These are phyloP conservation scores for Drosophila nannoptera DNA, from an alignment of 1,140 invertebrate species.

Conservation along the genomic window DNA sequence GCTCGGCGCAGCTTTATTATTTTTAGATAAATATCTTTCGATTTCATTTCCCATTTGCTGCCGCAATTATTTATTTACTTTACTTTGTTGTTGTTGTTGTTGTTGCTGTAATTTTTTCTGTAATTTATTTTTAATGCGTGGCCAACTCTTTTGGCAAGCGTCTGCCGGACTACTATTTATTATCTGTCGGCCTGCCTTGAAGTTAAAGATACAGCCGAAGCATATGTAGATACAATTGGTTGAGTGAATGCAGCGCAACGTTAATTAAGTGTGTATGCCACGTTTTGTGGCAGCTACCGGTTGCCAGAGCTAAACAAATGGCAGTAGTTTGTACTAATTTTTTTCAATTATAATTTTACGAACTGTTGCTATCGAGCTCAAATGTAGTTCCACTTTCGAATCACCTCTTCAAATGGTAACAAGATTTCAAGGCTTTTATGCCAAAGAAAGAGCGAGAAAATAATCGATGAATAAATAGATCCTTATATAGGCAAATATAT, in stretches of 20 bases:
- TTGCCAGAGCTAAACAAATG: not conserved
- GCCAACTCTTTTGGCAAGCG: slow-evolving; percentile 46
- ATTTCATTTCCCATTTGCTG: slow-evolving; percentile 45
- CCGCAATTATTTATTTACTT: slow-evolving; percentile 71
- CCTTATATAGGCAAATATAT: too few relatives aligned
- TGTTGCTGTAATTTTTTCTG: slow-evolving; percentile 1
- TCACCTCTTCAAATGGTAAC: too few relatives aligned
- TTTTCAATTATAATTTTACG: slow-evolving; percentile 1
- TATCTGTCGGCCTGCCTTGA: slow-evolving; percentile 39
- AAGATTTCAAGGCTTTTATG: too few relatives aligned
- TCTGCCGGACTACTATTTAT: slow-evolving; percentile 52
- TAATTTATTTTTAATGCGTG: slow-evolving; percentile 67
- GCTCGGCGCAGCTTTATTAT: slow-evolving; percentile 61
- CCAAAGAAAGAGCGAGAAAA: too few relatives aligned
- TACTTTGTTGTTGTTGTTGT: slow-evolving; percentile 17
- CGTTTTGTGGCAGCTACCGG: slow-evolving; percentile 9
- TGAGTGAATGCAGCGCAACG: not conserved
- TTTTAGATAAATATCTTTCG: slow-evolving; percentile 76
- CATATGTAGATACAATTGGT: slow-evolving; percentile 18
- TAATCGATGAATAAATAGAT: too few relatives aligned
- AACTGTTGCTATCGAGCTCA: not conserved
- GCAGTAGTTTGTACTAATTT: not conserved
- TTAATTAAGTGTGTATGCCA: slow-evolving; percentile 20
- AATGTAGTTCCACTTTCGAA: too few relatives aligned
- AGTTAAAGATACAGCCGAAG: slow-evolving; percentile 13